phyloP scores from a whole-genome alignment of 2,888 invertebrate genomes.

The Melinopterus prodromus region DNA sequence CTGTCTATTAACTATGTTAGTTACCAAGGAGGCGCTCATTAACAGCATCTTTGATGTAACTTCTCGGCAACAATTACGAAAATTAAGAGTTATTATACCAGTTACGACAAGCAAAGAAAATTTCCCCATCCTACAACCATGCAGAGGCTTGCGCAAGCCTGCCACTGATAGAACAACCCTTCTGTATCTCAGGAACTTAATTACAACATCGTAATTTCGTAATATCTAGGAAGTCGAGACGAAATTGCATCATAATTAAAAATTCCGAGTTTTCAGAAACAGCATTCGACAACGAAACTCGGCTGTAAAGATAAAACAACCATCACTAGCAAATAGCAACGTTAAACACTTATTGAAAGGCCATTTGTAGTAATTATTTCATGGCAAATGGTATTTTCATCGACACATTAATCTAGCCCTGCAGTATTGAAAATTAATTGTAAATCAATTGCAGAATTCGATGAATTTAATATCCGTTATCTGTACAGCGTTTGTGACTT shows the following conservation, averaged over 20 bases:
- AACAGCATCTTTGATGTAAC: background rate
- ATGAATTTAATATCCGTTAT: no score
- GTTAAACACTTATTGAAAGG: no score
- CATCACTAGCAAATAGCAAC: no score
- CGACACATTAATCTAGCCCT: no score
- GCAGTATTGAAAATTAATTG: no score
- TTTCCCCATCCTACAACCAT: background rate
- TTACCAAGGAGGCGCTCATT: background rate
- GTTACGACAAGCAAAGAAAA: background rate
- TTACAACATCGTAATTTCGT: background rate
- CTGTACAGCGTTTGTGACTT: no score
- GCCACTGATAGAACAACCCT: background rate
- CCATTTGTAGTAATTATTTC: no score
- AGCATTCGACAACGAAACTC: no score
- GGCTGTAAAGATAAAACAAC: no score
- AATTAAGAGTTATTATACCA: background rate
- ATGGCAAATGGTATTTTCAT: no score
- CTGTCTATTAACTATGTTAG: background rate
- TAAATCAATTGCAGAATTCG: no score
- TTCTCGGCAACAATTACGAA: background rate
- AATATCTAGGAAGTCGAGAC: background rate
- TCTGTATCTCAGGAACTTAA: background rate
- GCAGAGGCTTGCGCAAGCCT: background rate
- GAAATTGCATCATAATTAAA: background rate
- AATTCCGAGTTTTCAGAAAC: no score